Conservation (phyloP, 2,888 invertebrate genomes). For the Geophilus truncorum region DNA sequence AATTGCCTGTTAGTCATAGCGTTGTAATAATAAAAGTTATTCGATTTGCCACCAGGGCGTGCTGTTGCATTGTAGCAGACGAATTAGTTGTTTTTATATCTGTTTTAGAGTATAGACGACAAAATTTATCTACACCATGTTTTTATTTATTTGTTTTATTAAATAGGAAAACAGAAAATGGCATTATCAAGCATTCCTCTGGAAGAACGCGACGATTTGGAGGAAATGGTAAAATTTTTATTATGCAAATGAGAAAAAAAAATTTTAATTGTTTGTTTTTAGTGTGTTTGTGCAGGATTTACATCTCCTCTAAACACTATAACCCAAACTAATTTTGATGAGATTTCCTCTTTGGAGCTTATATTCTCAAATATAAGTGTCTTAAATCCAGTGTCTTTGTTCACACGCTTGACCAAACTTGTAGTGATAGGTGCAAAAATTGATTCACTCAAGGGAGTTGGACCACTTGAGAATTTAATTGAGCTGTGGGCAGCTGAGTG, state of each 20-base stretch:
- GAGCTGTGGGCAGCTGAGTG: conserved; percentile 28
- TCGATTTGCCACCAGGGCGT: too few relatives aligned
- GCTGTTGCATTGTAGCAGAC: too few relatives aligned
- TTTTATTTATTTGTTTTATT: neutral
- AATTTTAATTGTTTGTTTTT: neutral
- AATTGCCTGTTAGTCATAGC: too few relatives aligned
- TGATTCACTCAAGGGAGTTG: neutral
- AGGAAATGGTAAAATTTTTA: neutral
- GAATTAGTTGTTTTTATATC: neutral
- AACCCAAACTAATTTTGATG: neutral
- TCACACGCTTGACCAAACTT: neutral
- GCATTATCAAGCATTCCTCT: neutral
- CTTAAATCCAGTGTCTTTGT: neutral
- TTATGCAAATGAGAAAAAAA: too few relatives aligned
- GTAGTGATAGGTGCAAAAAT: neutral
- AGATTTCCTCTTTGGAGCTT: neutral
- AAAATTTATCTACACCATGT: neutral
- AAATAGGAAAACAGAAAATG: neutral
- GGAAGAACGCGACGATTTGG: neutral
- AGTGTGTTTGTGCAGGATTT: neutral
- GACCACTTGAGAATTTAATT: neutral
- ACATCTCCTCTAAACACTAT: neutral
- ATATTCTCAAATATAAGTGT: neutral
- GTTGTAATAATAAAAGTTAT: too few relatives aligned
- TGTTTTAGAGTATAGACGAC: neutral